phyloP scores from a whole-genome alignment of 2,888 invertebrate genomes.

The Thera obeliscata region DNA sequence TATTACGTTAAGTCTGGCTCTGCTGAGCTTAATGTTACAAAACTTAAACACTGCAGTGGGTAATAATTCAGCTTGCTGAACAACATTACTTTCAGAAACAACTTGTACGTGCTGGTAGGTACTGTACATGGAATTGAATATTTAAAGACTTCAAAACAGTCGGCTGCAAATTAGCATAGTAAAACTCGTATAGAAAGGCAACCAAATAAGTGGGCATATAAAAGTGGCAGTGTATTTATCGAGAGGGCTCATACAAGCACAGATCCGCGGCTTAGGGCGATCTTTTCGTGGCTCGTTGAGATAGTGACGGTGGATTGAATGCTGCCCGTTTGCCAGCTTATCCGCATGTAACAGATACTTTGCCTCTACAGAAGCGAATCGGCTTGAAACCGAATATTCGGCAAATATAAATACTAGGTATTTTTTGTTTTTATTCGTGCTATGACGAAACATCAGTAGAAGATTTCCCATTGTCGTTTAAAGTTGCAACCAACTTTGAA shows the following conservation, averaged over 20 bases:
- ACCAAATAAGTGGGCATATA: constrained; percentile 10
- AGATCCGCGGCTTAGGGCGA: constrained; percentile 60
- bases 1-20: constrained; percentile 39
- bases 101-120: constrained; percentile 10
- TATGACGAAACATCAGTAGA: no score
- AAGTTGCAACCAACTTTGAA: no score
- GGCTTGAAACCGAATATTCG: constrained; percentile 1
- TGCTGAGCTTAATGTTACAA: constrained; percentile 29
- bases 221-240: constrained; percentile 20
- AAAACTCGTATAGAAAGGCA: constrained; percentile 3
- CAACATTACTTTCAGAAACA: constrained; percentile 18
- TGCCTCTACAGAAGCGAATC: constrained; percentile 24
- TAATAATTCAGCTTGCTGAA: constrained; percentile 30
- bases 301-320: constrained; percentile 73
- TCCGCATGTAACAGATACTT: constrained; percentile 69
- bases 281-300: constrained; percentile 66
- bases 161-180: constrained; percentile 2
- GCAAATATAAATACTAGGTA: not conserved
- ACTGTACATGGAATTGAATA: constrained; percentile 7
- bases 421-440: no score
- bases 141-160: constrained; percentile 1
- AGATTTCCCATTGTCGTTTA: no score
- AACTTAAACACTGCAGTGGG: constrained; percentile 31
- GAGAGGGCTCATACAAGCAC: constrained; percentile 18
- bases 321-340: constrained; percentile 70